These are phyloP conservation scores for Planiliza haematocheilus DNA, from an alignment of 2,113 vertebrate species.

Conservation along the genomic window DNA sequence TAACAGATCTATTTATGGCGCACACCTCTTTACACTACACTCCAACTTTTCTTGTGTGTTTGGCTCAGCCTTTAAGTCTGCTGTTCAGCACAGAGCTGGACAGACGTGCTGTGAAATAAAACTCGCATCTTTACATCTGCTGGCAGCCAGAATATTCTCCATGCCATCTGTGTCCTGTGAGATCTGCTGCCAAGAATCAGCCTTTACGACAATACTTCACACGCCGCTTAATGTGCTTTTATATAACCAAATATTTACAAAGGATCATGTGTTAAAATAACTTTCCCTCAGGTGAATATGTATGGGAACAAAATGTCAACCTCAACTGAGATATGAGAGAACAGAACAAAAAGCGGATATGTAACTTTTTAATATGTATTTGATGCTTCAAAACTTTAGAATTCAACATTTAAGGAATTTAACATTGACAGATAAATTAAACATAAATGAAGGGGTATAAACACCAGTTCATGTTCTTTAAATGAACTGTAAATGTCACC, in stretches of 20 bases:
- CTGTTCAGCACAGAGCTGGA: not conserved
- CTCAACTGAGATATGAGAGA: not conserved
- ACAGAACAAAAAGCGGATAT: not conserved
- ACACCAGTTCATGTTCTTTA: too few species aligned
- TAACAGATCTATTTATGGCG: too few species aligned
- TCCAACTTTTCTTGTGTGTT: not conserved
- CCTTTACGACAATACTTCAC: constrained; percentile 10
- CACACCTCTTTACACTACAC: too few species aligned
- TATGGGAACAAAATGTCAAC: too few species aligned
- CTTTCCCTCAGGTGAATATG: constrained; percentile 4
- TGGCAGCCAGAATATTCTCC: constrained; percentile 33
- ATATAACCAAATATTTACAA: constrained; percentile 17
- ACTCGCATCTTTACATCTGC: constrained; percentile 47
- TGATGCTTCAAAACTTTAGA: too few species aligned
- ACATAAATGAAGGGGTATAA: too few species aligned
- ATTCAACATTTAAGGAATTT: too few species aligned
- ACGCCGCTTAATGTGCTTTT: not conserved
- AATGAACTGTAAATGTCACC: too few species aligned
- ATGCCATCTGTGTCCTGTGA: constrained; percentile 47
- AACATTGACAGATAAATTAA: too few species aligned
- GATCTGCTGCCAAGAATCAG: constrained; percentile 35
- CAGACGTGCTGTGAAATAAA: constrained; percentile 20
- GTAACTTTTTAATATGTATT: too few species aligned
- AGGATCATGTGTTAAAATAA: not conserved
- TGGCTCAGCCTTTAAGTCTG: not conserved